Evolutionary conservation across 2,888 invertebrate species (phyloP).

Genomic region (Xestobium rufovillosum): DNA sequence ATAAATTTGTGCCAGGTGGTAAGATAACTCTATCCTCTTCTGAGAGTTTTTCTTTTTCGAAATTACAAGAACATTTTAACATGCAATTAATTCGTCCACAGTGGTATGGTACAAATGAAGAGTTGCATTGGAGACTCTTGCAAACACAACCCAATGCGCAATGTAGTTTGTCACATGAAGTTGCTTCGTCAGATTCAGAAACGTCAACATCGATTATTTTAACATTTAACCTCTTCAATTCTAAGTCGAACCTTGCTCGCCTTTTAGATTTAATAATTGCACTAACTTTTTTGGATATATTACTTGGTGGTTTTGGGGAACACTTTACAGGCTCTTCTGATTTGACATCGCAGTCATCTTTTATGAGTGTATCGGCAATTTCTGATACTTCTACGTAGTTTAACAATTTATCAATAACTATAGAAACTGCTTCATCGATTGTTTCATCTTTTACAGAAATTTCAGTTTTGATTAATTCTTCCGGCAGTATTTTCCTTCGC

Average conservation of each 20-base stretch:
- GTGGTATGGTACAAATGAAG: conserved; percentile 45
- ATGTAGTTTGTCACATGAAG: conserved; percentile 47
- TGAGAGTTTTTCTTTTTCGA: conserved; percentile 23
- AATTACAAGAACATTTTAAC: conserved; percentile 49
- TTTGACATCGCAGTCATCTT: conserved; percentile 23
- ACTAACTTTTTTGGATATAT: conserved; percentile 18
- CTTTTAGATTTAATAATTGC: conserved; percentile 6
- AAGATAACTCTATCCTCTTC: conserved; percentile 27
- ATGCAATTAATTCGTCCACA: conserved; percentile 57
- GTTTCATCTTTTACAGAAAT: conserved; percentile 12
- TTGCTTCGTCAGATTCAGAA: conserved; percentile 33
- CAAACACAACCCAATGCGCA: conserved; percentile 64
- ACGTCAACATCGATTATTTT: conserved; percentile 52
- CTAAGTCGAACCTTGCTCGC: conserved; percentile 33
- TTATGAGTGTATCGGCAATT: conserved; percentile 49
- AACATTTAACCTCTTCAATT: conserved; percentile 57
- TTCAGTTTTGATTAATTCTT: conserved; percentile 17
- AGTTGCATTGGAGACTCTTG: conserved; percentile 47
- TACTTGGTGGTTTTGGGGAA: conserved; percentile 6
- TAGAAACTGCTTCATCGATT: conserved; percentile 25
- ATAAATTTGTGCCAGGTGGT: conserved; percentile 32
- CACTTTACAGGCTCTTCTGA: conserved; percentile 4
- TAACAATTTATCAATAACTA: conserved; percentile 48
- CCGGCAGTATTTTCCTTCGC: conserved; percentile 17
- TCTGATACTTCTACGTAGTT: conserved; percentile 55